Base-by-base conservation (phyloP, 2,797 vertebrate genomes). In the Clarias platycephalus region DNA sequence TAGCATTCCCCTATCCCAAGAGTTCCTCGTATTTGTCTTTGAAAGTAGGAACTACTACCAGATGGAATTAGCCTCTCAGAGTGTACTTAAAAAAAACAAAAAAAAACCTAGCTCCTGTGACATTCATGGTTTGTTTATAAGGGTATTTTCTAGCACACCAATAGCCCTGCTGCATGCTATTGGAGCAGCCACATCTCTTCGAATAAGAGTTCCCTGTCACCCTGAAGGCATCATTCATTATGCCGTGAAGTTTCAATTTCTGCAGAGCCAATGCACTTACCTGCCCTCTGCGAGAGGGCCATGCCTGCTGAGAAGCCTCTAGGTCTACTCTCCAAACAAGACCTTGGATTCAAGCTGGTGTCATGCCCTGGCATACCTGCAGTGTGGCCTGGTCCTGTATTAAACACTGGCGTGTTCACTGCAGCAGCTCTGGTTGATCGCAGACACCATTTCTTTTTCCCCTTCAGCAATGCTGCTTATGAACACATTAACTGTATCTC, bases 181-280 rank as follows among this genome's bases (percentile, higher is more conserved):
- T 72, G 10, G 85, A 80, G 62, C n/a, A 9, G 57, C 77, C 84
- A 83, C 83, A 64, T 62, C 77, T 64, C 70, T 82, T 60, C 71
- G 60, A 91, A 92, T 93, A 90, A 90, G 89, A 86, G 87, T 83
- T 76, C 68, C 87, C 88, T 90, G 79, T 89, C 81, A 88, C 86
- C 70, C 18, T 85, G 81, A 77, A 58, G 92, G 89, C 90, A 89
- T 93, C 90, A 88, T 92, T 94, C 91, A 92, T 94, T 94, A 94
- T 83, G 85, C 89, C 80, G 88, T 91, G 91, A 93, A 91, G 93
- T 94, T 90, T 88, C 87, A 88, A 87, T 88, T 90, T 89, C 87
- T 83, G 62, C 79, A 74, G 75, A 78, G 83, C 86, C 84, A 70
- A 82, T 87, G 86, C 87, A 87, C 88, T 89, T 91, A 87, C 87